Base-by-base conservation (phyloP, 2,888 invertebrate genomes). In the Dysmachus trigonus region DNA sequence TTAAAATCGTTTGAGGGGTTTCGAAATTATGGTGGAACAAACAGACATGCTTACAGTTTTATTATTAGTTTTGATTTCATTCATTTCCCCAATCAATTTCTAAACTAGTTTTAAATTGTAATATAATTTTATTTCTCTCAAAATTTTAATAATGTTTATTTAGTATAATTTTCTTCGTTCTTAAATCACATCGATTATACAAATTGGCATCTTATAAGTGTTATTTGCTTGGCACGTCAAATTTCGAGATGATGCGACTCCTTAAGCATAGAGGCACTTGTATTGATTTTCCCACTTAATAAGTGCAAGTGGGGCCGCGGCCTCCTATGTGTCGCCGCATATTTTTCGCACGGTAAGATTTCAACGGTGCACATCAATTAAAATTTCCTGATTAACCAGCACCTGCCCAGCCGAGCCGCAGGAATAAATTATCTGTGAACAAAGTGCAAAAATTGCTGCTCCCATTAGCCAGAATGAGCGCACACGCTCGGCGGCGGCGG, bases 361-460 rank as follows among this genome's bases (percentile, higher is more conserved):
- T 51, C 79, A 30, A 30, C 79, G 47, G n/a, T 62, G 53, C 6
- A 71, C 62, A 62, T 62, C 71, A 62, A 82, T 82, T 82, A 82
- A 82, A 82, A 71, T 82, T 82, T 33, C n/a, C 38, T 62, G 71
- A 82, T 82, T 79, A 79, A 82, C 35, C 71, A 18, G 62, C 82
- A 62, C 82, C 82, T 82, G 53, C 33, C 71, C 62, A 5, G 47
- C 22, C 30, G 27, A 6, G 47, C 22, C 47, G 27, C 27, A 82
- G 18, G 35, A 82, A 71, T 82, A 82, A 82, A 82, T 82, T 82
- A 33, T 62, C 82, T 38, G 27, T 33, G 82, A 71, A 82, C 62
- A 62, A 82, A 62, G 33, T 41, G 82, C 22, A 82, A 82, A 62
- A 82, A 82, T 82, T 62, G 33, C 27, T 35, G 35, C 10, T 62